phyloP scores from a whole-genome alignment of 1,140 invertebrate species.

The Plutomurus gul region DNA sequence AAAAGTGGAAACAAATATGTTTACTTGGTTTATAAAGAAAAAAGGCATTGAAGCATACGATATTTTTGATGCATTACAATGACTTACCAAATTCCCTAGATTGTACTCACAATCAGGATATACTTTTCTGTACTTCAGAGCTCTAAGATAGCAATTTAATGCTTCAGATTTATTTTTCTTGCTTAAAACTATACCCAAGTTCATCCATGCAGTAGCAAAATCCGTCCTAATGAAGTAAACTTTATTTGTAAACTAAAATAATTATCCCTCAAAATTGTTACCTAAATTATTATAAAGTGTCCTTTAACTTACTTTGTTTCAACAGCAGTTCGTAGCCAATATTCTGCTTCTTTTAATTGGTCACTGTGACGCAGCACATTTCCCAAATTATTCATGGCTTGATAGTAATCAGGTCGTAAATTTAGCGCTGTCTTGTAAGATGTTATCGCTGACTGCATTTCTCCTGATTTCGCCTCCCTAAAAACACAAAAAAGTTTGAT shows the following conservation, averaged over 20 bases:
- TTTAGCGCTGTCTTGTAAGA: constrained; percentile 69
- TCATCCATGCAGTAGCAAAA: constrained; percentile 98
- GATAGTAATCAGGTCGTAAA: constrained; percentile 87
- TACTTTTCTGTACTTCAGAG: constrained; percentile 72
- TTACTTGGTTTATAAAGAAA: too few relatives aligned
- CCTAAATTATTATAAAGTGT: constrained; percentile 37
- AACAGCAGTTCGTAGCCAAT: constrained; percentile 74
- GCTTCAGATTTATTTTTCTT: constrained; percentile 73
- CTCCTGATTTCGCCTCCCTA: constrained; percentile 63
- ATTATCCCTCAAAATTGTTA: constrained; percentile 26
- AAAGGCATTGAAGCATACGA: not conserved
- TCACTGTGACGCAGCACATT: constrained; percentile 85
- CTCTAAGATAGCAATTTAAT: constrained; percentile 77
- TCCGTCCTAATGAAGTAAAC: constrained; percentile 66
- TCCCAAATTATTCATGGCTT: constrained; percentile 96
- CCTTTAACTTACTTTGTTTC: constrained; percentile 66
- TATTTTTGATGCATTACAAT: not conserved
- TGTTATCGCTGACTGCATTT: constrained; percentile 69
- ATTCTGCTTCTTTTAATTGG: constrained; percentile 73
- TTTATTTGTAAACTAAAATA: not conserved
- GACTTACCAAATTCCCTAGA: constrained; percentile 83
- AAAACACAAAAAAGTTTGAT: too few relatives aligned
- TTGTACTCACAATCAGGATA: constrained; percentile 96
- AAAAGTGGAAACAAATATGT: too few relatives aligned
- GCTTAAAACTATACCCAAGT: constrained; percentile 88